These are phyloP conservation scores for Pristiophorus japonicus DNA, from an alignment of 2,113 vertebrate species.

Conservation along the genomic window DNA sequence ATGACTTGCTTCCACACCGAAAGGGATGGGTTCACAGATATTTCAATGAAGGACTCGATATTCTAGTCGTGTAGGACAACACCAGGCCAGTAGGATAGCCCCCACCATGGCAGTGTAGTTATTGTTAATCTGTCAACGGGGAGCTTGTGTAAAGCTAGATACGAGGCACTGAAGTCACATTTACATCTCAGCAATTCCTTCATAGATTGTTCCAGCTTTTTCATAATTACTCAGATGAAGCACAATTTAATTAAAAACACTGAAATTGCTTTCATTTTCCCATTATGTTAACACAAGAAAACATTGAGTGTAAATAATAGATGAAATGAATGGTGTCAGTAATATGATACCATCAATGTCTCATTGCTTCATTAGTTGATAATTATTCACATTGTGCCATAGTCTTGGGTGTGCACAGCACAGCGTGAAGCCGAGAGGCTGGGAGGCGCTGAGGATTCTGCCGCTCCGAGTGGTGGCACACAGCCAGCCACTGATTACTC, in stretches of 20 bases:
- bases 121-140: neutral
- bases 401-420: neutral
- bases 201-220: neutral
- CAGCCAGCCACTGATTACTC: neutral
- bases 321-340: neutral
- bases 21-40: too few relatives aligned
- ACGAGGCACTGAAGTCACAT: neutral
- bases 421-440: neutral
- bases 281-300: neutral
- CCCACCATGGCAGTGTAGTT: neutral
- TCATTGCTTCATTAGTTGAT: neutral
- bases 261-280: conserved; percentile 3
- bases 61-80: too few relatives aligned
- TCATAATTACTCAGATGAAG: neutral
- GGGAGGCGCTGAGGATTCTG: neutral
- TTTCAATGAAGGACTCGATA: too few relatives aligned
- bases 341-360: neutral
- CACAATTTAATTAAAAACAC: neutral
- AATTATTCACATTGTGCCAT: neutral
- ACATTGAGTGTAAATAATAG: neutral
- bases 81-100: neutral
- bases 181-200: neutral
- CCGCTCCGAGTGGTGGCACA: neutral
- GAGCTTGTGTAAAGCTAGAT: neutral
- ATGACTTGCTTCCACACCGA: too few relatives aligned